Percentiles rank a stretch among this genome's conserved stretches.
Conservation (phyloP, 2,797 vertebrate genomes). For the Lutjanus argentimaculatus region DNA sequence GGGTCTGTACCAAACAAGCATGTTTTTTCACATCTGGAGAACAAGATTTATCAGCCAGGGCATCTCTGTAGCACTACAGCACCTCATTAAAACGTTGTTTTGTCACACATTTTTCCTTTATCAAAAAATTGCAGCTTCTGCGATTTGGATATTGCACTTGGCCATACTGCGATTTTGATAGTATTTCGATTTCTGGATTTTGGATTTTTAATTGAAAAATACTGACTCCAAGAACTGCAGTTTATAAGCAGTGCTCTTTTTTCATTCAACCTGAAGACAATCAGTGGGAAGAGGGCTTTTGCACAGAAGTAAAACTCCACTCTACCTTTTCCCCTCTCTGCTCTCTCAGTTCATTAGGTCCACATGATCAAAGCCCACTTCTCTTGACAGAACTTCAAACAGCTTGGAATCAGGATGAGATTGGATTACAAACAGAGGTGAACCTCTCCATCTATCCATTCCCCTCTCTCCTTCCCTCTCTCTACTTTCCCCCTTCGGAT, state of each 20-base stretch:
- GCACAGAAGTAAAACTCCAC: slow-evolving; percentile 46
- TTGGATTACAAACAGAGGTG: slow-evolving; percentile 81
- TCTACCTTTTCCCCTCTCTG: slow-evolving; percentile 46
- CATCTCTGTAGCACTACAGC: too few relatives aligned
- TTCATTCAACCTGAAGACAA: slow-evolving; percentile 34
- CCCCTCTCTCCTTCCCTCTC: slow-evolving; percentile 29
- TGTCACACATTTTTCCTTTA: too few relatives aligned
- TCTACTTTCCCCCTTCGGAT: slow-evolving; percentile 41
- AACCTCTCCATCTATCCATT: slow-evolving; percentile 59
- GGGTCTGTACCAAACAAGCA: too few relatives aligned
- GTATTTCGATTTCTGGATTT: too few relatives aligned
- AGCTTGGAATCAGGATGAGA: slow-evolving; percentile 80
- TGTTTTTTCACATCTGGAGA: too few relatives aligned
- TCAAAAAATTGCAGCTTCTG: too few relatives aligned
- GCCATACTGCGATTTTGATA: too few relatives aligned
- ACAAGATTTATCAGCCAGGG: too few relatives aligned
- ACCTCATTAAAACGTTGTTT: too few relatives aligned
- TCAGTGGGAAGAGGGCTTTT: slow-evolving; percentile 19
- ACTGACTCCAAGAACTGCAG: not conserved
- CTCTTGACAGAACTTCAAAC: slow-evolving; percentile 88
- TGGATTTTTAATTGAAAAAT: not conserved
- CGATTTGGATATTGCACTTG: too few relatives aligned
- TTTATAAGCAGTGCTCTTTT: not conserved
- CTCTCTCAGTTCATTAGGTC: slow-evolving; percentile 83
- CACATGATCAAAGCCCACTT: slow-evolving; percentile 87